phyloP scores from a whole-genome alignment of 2,797 vertebrate genomes.

The Pelodytes ibericus region DNA sequence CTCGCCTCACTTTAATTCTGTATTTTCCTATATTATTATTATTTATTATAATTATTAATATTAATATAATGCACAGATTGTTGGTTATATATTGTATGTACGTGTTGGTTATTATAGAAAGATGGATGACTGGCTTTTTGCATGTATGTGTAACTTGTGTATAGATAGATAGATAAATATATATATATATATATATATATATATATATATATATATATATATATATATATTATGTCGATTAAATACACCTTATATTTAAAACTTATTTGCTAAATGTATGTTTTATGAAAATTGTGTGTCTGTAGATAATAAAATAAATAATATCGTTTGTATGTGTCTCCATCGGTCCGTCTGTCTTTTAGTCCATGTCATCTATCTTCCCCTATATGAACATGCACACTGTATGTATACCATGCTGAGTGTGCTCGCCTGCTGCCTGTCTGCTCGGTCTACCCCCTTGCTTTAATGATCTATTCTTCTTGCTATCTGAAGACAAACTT shows the following conservation, averaged over 20 bases:
- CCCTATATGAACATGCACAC: neutral
- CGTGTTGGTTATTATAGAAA: too few relatives aligned
- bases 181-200: neutral
- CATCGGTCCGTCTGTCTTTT: neutral
- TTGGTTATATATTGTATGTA: too few relatives aligned
- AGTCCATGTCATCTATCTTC: neutral
- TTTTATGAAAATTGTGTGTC: too few relatives aligned
- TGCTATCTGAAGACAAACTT: constrained; percentile 71
- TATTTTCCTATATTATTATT: too few relatives aligned
- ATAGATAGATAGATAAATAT: constrained; percentile 13
- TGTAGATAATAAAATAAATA: too few relatives aligned
- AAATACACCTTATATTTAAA: too few relatives aligned
- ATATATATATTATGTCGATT: neutral
- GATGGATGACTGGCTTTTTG: too few relatives aligned
- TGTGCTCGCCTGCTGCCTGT: neutral
- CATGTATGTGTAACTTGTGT: neutral
- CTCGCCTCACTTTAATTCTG: too few relatives aligned
- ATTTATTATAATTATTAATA: too few relatives aligned
- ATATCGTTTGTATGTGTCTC: neutral
- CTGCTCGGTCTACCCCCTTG: constrained; percentile 6
- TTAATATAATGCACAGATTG: too few relatives aligned
- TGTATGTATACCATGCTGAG: neutral
- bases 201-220: neutral
- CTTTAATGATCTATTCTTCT: constrained; percentile 54
- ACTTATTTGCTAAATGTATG: too few relatives aligned